Conservation (phyloP, 2,113 vertebrate species). For the Cebidichthys violaceus region DNA sequence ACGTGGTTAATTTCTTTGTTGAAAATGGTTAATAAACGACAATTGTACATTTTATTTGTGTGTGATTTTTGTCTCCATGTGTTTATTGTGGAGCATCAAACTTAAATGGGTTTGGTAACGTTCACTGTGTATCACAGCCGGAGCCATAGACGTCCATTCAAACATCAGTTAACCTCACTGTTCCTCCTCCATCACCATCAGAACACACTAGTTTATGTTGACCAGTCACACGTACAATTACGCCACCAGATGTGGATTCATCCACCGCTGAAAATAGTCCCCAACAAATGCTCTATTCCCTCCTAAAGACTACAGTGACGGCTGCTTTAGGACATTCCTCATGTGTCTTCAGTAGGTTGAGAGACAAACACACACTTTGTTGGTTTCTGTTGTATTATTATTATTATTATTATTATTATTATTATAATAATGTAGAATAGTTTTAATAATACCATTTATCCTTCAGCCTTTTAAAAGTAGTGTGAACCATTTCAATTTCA, state of each 20-base stretch:
- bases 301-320: background rate
- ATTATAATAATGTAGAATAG: background rate
- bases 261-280: background rate
- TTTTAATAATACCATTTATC: too few relatives aligned
- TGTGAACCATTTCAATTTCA: background rate
- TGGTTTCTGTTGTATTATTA: too few relatives aligned
- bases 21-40: slow-evolving; percentile 76
- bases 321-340: background rate
- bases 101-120: background rate
- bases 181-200: too few relatives aligned
- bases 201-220: too few relatives aligned
- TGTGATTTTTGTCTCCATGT: slow-evolving; percentile 13
- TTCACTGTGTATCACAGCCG: background rate
- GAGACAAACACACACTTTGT: background rate
- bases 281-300: background rate
- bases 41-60: slow-evolving; percentile 78
- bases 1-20: slow-evolving; percentile 79
- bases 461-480: background rate
- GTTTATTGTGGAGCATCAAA: background rate
- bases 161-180: too few relatives aligned
- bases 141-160: too few relatives aligned
- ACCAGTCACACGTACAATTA: too few relatives aligned
- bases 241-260: background rate
- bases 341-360: background rate
- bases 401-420: too few relatives aligned